Percentiles rank a stretch among this genome's conserved stretches.
Evolutionary conservation across 1,140 invertebrate species (phyloP).

Genomic region (Orussus abietinus): DNA sequence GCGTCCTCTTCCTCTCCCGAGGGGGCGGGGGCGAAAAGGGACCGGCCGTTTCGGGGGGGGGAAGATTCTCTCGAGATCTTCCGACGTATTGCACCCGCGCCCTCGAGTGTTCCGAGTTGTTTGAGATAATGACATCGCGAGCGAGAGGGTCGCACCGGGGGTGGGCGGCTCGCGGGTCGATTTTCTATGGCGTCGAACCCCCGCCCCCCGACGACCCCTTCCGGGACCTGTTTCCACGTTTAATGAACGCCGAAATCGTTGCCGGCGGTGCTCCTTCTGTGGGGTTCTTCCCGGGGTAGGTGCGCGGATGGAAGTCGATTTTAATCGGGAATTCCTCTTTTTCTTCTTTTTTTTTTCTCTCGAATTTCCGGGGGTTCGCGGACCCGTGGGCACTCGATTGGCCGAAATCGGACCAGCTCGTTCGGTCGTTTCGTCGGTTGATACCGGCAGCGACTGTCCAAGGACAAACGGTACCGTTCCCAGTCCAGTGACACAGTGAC

Average conservation of each 20-base stretch:
- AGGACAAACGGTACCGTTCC: no score
- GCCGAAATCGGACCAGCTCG: no score
- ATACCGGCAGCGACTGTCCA: no score
- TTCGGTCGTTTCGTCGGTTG: no score
- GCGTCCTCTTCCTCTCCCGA: slow-evolving; percentile 9
- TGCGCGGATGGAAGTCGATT: no score
- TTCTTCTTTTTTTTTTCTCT: no score
- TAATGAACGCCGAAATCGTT: slow-evolving; percentile 29
- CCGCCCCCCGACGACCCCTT: background rate
- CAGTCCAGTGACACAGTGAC: slow-evolving; percentile 48
- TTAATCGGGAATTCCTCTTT: no score
- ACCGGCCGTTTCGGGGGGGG: no score
- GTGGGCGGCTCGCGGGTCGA: slow-evolving; percentile 15
- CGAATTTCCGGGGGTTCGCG: no score
- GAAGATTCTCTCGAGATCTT: slow-evolving; percentile 17
- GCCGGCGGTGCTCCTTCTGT: background rate
- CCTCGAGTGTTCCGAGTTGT: slow-evolving; percentile 28
- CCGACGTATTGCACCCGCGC: slow-evolving; percentile 22
- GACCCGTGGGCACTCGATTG: no score
- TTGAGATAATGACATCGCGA: slow-evolving; percentile 32
- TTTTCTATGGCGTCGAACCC: slow-evolving; percentile 17
- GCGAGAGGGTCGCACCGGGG: no score
- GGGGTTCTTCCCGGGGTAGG: no score
- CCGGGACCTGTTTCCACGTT: slow-evolving; percentile 12
- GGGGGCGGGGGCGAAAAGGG: slow-evolving; percentile 7